phyloP scores from a whole-genome alignment of 2,888 invertebrate genomes.

The Ferrisia virgata region DNA sequence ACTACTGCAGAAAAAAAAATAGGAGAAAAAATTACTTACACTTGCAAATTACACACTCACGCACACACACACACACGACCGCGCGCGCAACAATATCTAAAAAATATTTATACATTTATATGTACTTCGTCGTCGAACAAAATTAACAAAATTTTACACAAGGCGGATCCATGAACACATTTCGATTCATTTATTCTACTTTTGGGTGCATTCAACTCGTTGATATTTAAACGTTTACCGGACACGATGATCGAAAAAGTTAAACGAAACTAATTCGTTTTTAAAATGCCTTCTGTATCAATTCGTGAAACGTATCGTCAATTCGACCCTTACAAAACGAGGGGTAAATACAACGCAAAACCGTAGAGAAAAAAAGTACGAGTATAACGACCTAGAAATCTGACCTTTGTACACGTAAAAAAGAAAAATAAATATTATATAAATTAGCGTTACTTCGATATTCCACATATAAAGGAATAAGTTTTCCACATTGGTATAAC shows the following conservation, averaged over 20 bases:
- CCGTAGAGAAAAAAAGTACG: too few relatives aligned
- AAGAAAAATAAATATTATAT: too few relatives aligned
- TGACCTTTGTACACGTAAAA: too few relatives aligned
- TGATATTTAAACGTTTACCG: neutral
- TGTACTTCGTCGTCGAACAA: neutral
- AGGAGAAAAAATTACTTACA: slow-evolving; percentile 23
- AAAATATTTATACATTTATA: neutral
- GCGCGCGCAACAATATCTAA: slow-evolving; percentile 1
- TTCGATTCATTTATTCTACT: neutral
- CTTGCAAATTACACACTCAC: too few relatives aligned
- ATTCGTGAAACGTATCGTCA: too few relatives aligned
- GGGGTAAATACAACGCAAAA: too few relatives aligned
- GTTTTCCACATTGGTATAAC: neutral
- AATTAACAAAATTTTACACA: neutral
- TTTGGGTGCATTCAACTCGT: neutral
- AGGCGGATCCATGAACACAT: slow-evolving; percentile 21
- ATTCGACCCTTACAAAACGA: too few relatives aligned
- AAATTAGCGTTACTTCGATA: too few relatives aligned
- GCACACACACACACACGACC: slow-evolving; percentile 11
- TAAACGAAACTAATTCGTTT: neutral
- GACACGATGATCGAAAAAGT: neutral
- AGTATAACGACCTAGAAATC: too few relatives aligned
- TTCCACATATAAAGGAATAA: too few relatives aligned
- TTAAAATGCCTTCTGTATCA: too few relatives aligned
- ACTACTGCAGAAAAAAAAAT: neutral